Evolutionary conservation across 2,888 invertebrate species (phyloP).

Genomic region (Lymantria monacha): DNA sequence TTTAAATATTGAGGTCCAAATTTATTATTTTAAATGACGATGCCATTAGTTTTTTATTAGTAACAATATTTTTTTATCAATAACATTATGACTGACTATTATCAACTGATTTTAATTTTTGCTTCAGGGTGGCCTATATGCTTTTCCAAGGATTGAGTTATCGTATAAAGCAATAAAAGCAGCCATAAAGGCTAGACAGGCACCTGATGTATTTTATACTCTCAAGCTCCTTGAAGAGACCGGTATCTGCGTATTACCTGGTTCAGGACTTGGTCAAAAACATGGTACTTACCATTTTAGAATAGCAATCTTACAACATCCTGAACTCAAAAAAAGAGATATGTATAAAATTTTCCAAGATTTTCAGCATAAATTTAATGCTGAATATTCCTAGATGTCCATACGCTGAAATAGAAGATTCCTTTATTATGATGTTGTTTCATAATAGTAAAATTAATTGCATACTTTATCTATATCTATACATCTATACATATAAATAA

Average conservation of each 20-base stretch:
- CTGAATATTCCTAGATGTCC: constrained; percentile 1
- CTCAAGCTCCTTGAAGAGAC: constrained; percentile 92
- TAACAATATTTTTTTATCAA: no score
- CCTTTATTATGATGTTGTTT: background rate
- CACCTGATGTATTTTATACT: constrained; percentile 94
- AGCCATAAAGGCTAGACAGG: constrained; percentile 87
- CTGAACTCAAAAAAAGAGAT: background rate
- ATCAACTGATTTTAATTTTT: no score
- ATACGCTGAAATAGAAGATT: background rate
- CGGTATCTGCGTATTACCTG: constrained; percentile 49
- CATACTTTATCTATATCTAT: no score
- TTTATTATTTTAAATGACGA: no score
- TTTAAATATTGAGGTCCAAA: no score
- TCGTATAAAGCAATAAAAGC: constrained; percentile 91
- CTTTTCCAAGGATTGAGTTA: constrained; percentile 91
- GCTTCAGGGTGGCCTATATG: constrained; percentile 94
- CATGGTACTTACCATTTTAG: constrained; percentile 10
- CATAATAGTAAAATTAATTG: background rate
- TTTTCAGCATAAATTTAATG: constrained; percentile 4
- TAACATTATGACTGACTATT: no score
- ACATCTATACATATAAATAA: no score
- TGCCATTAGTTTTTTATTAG: no score
- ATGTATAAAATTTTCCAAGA: background rate
- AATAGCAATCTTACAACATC: constrained; percentile 8
- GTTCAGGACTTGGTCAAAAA: constrained; percentile 5